A percentile compares a stretch with the other conserved stretches of the same genome.
Evolutionary conservation across 1,140 invertebrate species (phyloP).

Genomic region (Dinoponera quadriceps): DNA sequence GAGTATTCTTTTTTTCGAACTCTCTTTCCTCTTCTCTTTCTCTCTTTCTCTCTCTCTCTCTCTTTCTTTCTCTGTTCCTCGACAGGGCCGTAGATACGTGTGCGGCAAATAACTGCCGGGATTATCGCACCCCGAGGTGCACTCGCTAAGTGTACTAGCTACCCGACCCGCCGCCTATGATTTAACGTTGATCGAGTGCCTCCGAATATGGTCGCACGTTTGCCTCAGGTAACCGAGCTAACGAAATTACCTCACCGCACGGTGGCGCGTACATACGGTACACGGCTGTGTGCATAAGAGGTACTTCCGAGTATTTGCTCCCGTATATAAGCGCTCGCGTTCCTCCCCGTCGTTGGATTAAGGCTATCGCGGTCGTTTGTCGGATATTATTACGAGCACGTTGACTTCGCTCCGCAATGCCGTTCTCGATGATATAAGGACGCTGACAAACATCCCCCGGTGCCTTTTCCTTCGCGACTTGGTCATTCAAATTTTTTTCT

Average conservation of each 20-base stretch:
- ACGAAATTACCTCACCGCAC: slow-evolving; percentile 64
- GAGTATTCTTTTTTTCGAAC: background rate
- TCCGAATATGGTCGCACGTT: slow-evolving; percentile 66
- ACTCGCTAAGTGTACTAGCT: slow-evolving; percentile 26
- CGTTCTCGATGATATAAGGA: background rate
- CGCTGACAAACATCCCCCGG: background rate
- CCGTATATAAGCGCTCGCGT: slow-evolving; percentile 1
- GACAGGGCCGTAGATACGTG: slow-evolving; percentile 15
- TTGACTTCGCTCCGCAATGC: background rate
- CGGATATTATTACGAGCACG: slow-evolving; percentile 20
- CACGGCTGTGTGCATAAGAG: background rate
- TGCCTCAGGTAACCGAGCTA: slow-evolving; percentile 50
- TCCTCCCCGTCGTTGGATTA: slow-evolving; percentile 7
- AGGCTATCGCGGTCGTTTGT: slow-evolving; percentile 4
- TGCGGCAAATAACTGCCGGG: slow-evolving; percentile 56
- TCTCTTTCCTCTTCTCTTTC: background rate
- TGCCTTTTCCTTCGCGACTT: background rate
- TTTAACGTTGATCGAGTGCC: slow-evolving; percentile 76
- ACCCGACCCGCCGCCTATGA: slow-evolving; percentile 60
- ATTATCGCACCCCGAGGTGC: slow-evolving; percentile 66
- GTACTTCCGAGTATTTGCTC: slow-evolving; percentile 24
- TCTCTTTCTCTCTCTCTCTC: background rate
- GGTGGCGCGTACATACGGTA: background rate
- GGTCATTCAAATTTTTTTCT: background rate
- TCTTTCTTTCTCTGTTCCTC: background rate